Conservation (phyloP, 2,113 vertebrate genomes). For the Callorhinus ursinus region DNA sequence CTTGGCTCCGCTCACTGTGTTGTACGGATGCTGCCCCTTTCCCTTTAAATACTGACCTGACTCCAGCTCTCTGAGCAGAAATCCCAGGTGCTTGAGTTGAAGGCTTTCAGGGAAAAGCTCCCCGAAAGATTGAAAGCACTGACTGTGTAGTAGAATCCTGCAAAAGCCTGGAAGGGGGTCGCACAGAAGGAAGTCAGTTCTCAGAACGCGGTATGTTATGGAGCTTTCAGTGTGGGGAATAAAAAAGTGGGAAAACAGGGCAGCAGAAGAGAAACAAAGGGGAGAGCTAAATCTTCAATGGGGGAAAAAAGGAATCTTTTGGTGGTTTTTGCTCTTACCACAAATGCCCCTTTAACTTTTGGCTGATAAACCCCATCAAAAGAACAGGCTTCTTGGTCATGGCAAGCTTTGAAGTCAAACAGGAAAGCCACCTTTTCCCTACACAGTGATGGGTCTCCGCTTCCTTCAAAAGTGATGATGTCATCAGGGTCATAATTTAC, state of each 20-base stretch:
- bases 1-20: not conserved
- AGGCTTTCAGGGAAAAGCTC: constrained; percentile 86
- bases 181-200: constrained; percentile 11
- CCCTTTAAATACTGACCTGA: constrained; percentile 79
- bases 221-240: not conserved
- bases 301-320: not conserved
- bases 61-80: constrained; percentile 91
- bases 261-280: not conserved
- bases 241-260: not conserved
- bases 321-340: constrained; percentile 86
- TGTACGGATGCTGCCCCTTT: not conserved
- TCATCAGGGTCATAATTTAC: constrained; percentile 78
- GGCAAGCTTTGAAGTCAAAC: constrained; percentile 90
- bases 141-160: constrained; percentile 93
- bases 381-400: constrained; percentile 85
- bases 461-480: constrained; percentile 86
- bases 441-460: constrained; percentile 86
- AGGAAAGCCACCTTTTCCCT: constrained; percentile 85
- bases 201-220: not conserved
- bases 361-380: constrained; percentile 91
- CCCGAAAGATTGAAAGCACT: constrained; percentile 86
- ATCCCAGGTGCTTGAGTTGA: constrained; percentile 84
- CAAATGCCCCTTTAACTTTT: constrained; percentile 89
- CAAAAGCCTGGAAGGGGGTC: constrained; percentile 89
- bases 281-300: not conserved